Percentiles rank a stretch among this genome's conserved stretches.
Evolutionary conservation across 2,888 invertebrate genomes (phyloP).

Genomic region (Tachina lurida): DNA sequence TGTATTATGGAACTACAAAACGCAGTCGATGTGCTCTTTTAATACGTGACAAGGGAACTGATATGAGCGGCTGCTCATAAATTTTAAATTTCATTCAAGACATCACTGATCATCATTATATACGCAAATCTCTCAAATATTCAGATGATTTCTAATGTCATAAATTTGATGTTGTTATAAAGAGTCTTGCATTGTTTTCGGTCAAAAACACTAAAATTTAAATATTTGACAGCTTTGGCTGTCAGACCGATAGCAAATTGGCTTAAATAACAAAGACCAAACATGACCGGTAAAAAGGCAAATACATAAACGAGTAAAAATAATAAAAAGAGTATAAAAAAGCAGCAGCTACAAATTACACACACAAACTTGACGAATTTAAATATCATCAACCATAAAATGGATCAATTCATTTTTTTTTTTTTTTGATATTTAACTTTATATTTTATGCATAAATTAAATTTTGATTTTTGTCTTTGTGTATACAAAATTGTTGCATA

Average conservation of each 20-base stretch:
- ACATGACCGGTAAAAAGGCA: conserved; percentile 14
- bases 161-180: conserved; percentile 41
- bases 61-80: no score
- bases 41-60: no score
- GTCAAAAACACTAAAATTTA: conserved; percentile 57
- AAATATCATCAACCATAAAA: conserved; percentile 30
- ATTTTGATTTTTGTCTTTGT: conserved; percentile 24
- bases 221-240: conserved; percentile 19
- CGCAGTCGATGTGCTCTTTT: no score
- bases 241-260: not conserved
- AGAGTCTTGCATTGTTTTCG: conserved; percentile 50
- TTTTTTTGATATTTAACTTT: not conserved
- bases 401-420: conserved; percentile 37
- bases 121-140: conserved; percentile 54
- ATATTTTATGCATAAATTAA: conserved; percentile 44
- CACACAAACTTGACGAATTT: conserved; percentile 21
- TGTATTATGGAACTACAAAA: no score
- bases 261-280: conserved; percentile 1
- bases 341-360: conserved; percentile 30
- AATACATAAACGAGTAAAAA: conserved; percentile 14
- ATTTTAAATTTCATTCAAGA: not conserved
- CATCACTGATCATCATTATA: conserved; percentile 31
- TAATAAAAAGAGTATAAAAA: conserved; percentile 22
- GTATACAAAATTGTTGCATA: conserved; percentile 18
- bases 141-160: conserved; percentile 33